Conservation (phyloP, 2,888 invertebrate genomes). For the Chouioia cunea region DNA sequence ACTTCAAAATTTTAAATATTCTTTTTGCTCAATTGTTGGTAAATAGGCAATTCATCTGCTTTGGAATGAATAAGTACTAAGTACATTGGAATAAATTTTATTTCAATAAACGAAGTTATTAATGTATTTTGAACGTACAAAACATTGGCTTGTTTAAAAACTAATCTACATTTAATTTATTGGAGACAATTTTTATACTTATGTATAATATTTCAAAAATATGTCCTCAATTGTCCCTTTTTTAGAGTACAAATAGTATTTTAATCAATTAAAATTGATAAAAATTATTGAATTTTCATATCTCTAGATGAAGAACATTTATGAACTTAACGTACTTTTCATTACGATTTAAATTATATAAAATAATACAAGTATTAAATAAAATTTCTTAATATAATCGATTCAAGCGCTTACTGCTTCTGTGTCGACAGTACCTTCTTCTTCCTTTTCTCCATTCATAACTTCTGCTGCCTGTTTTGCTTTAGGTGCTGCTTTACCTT, state of each 20-base stretch:
- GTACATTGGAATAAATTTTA: conserved; percentile 41
- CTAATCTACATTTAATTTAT: conserved; percentile 44
- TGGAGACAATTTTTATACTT: conserved; percentile 40
- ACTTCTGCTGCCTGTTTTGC: conserved; percentile 24
- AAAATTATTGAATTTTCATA: conserved; percentile 40
- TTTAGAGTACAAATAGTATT: conserved; percentile 39
- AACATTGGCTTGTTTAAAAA: conserved; percentile 42
- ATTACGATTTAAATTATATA: conserved; percentile 44
- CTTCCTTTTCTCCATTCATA: conserved; percentile 42
- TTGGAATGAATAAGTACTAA: conserved; percentile 31
- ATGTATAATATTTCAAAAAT: conserved; percentile 47
- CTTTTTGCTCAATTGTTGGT: no score
- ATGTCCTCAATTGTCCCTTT: conserved; percentile 40
- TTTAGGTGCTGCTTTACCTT: conserved; percentile 41
- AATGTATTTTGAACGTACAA: conserved; percentile 47
- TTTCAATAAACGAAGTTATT: conserved; percentile 45
- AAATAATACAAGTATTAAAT: conserved; percentile 44
- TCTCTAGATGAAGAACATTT: conserved; percentile 39
- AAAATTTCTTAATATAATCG: conserved; percentile 44
- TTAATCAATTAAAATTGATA: conserved; percentile 34
- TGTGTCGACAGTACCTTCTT: conserved; percentile 26
- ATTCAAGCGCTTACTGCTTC: conserved; percentile 26
- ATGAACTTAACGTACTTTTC: conserved; percentile 31
- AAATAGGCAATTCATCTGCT: no score
- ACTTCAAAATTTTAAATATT: no score